Percentiles rank a stretch among this genome's conserved stretches.
Conservation (phyloP, 2,113 vertebrate genomes). For the Rhinopomastus cyanomelas region DNA sequence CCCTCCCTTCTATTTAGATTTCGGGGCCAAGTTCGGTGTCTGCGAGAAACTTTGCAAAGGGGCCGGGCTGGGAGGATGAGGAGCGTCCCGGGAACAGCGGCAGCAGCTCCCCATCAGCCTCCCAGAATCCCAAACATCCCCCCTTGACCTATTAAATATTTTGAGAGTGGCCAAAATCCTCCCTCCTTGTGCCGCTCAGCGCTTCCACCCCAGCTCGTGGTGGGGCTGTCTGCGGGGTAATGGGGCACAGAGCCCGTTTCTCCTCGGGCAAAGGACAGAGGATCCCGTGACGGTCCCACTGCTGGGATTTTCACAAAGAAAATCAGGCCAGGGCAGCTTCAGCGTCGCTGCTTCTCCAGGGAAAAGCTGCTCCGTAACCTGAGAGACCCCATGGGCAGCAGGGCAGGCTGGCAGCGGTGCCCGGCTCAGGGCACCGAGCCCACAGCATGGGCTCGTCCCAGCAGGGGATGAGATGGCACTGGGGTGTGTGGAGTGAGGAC, state of each 20-base stretch:
- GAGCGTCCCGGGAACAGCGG: fast-evolving
- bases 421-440: not conserved
- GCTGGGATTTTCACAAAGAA: not conserved
- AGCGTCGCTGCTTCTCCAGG: not conserved
- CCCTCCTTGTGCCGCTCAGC: fast-evolving
- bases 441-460: not conserved
- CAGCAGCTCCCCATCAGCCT: not conserved
- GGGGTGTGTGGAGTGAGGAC: fast-evolving
- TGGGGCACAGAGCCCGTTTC: slow-evolving; percentile 7
- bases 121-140: not conserved
- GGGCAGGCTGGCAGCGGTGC: not conserved
- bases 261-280: not conserved
- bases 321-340: slow-evolving; percentile 19
- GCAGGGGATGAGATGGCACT: not conserved
- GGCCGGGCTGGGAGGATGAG: slow-evolving; percentile 36
- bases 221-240: not conserved
- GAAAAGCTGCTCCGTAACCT: slow-evolving; percentile 7
- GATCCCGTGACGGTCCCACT: slow-evolving; percentile 42
- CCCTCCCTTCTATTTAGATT: slow-evolving; percentile 55
- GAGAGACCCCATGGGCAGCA: not conserved
- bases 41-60: slow-evolving; percentile 29
- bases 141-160: not conserved
- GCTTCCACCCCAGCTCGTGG: fast-evolving
- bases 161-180: fast-evolving
- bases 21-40: slow-evolving; percentile 51